Evolutionary conservation across 2,797 vertebrate species (phyloP), one percentile per base, ranked within the genome.

Genomic region (Schizopygopsis pylzovi): DNA sequence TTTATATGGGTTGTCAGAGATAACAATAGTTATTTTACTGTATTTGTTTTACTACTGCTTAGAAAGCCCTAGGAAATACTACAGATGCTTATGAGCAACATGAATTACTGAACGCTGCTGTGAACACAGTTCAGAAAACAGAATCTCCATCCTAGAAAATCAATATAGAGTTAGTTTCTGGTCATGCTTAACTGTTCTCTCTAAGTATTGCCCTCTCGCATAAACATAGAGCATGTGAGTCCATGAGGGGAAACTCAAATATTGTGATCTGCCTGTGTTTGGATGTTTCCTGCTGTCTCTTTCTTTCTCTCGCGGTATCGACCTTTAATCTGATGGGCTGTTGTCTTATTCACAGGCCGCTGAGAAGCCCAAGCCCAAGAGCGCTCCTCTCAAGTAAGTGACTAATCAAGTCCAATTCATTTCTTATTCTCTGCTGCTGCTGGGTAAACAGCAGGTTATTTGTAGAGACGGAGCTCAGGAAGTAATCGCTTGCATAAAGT

Each of bases 311-410:
- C 49, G 18, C 18, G 56, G n/a, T 56, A 63, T 49, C 4, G 16
- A 47, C 61, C 70, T 39, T 65, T 84, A 83, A 59, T 84, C 83
- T 88, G 56, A 88, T 89, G 71, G 71, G 18, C 18, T 84, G 86
- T 80, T 89, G 73, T 93, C 94, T 92, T 93, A 65, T 95, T 95
- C 90, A 84, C 93, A 96, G 96, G 93, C 94, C 89, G 92, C 94
- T 33, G 96, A 97, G 93, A 97, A 97, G 92, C 92, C 94, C 90
- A 97, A 97, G 91, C 89, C 95, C 91, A 96, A 95, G 94, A 96
- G 93, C 91, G 93, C 95, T 92, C 93, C 96, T 92, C 93, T 95
- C 79, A 96, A 95, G 96, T 97, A 96, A 97, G 96, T 96, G 83
- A 82, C 67, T 71, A 28, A 43, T 86, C 85, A 47, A 73, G 52